Percentiles rank a stretch among this genome's conserved stretches.
Conservation (phyloP, 1,140 invertebrate genomes). For the Nebria ingens region DNA sequence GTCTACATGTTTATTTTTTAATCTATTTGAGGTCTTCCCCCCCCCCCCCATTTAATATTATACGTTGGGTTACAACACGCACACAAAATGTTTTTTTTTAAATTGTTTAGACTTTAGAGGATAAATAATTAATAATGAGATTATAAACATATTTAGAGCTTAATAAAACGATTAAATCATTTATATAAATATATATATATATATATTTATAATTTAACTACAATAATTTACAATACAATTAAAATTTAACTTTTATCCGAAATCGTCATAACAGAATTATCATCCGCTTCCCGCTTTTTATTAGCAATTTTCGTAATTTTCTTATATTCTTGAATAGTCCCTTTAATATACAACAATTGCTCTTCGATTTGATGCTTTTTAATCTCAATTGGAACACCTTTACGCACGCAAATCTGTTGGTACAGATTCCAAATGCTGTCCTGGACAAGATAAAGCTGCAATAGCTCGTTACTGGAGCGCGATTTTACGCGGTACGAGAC, state of each 20-base stretch:
- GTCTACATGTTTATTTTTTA: no score
- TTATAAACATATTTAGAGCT: no score
- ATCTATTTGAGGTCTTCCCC: no score
- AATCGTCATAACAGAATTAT: no score
- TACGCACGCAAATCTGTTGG: conserved; percentile 33
- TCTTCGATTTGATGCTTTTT: conserved; percentile 30
- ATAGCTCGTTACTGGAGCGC: conserved; percentile 27
- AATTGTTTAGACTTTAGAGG: no score
- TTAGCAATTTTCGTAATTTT: conserved; percentile 21
- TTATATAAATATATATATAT: no score
- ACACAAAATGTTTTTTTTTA: no score
- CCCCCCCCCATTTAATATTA: no score
- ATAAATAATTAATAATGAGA: no score
- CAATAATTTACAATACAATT: neutral
- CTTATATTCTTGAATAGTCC: conserved; percentile 30
- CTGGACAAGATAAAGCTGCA: conserved; percentile 21
- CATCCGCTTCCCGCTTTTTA: neutral
- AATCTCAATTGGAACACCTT: conserved; percentile 21
- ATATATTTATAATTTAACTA: no score
- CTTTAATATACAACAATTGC: conserved; percentile 33
- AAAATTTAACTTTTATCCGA: neutral
- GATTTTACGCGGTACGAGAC: conserved; percentile 30
- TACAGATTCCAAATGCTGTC: conserved; percentile 36
- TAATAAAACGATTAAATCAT: no score
- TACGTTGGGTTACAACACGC: no score